Conservation (phyloP, 2,888 invertebrate species). For the Amiota communis region DNA sequence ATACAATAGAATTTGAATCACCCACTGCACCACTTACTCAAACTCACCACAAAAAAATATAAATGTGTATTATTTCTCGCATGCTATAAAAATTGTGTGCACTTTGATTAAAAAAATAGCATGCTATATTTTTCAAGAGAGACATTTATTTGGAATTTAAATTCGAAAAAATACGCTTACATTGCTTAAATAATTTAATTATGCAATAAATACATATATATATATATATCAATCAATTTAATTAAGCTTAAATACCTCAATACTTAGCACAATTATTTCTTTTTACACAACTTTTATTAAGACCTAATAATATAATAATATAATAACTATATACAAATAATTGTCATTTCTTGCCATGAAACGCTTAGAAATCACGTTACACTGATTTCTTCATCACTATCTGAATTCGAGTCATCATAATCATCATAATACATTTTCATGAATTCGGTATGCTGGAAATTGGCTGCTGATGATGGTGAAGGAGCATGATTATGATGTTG, state of each 20-base stretch:
- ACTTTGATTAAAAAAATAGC: background rate
- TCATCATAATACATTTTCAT: constrained; percentile 73
- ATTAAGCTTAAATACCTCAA: constrained; percentile 5
- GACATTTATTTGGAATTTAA: constrained; percentile 66
- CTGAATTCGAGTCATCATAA: constrained; percentile 76
- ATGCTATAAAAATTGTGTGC: background rate
- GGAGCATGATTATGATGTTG: constrained; percentile 42
- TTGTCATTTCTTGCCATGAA: constrained; percentile 31
- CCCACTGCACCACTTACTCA: too few relatives aligned
- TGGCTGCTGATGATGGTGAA: constrained; percentile 32
- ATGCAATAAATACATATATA: background rate
- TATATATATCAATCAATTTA: background rate
- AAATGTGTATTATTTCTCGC: background rate
- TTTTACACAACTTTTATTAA: constrained; percentile 3
- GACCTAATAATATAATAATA: background rate
- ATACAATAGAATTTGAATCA: too few relatives aligned
- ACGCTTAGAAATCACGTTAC: constrained; percentile 82
- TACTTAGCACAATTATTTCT: constrained; percentile 42
- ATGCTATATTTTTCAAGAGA: constrained; percentile 31
- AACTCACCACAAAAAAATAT: too few relatives aligned
- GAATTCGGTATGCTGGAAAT: constrained; percentile 67
- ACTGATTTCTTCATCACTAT: constrained; percentile 88
- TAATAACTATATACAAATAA: constrained; percentile 45
- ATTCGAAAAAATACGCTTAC: constrained; percentile 63
- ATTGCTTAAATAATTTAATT: constrained; percentile 17